Base-by-base conservation (phyloP, 53 echinoderm and acorn worm genomes). In the Apostichopus leukothele region DNA sequence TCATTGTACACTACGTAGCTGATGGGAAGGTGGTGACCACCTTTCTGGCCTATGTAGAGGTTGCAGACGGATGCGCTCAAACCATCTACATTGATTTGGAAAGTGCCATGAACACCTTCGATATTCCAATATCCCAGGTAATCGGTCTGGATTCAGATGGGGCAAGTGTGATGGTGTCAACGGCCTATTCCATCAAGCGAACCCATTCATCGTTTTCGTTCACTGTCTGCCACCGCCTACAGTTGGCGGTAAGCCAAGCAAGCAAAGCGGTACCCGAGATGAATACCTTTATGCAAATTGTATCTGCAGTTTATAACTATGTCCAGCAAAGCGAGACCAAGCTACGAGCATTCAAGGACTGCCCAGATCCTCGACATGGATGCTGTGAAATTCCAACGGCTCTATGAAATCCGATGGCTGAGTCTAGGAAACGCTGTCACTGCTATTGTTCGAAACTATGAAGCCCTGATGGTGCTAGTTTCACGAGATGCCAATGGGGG, bases 181-280 rank as follows among this genome's bases (percentile, higher is more conserved):
- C 23, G 86, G 86, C 9, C 59, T 86, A 25, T 66, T 86, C 22
- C 60, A 39, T 14, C 9, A 53, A 51, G 67, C 60, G 14, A 86
- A 86, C 86, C 86, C 86, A 11, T 67, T 12, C 67, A 54, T 26
- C 51, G 51, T 86, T 26, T 86, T 21, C 67, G 67, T 86, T 25
- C 86, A 63, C 39, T 86, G 86, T 86, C 60, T 86, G 86, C 23
- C 86, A 71, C 86, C 22, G 86, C 9, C 86, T 86, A 16, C 60
- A 86, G 26, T 63, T 71, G 23, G 86, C 67, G n/a, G 86, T 86
- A 59, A 86, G 86, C 51, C 86, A 86, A 67, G 86, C 86, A 20
- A 66, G 86, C 60, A 25, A 61, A 67, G 6, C 60, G 19, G 25
- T 86, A 61, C 60, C 60, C 60, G 63, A 61, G 19, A 86, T 86